Evolutionary conservation across 2,888 invertebrate genomes (phyloP), one percentile per base, ranked within the genome.

Genomic region (Poecilus cupreus): DNA sequence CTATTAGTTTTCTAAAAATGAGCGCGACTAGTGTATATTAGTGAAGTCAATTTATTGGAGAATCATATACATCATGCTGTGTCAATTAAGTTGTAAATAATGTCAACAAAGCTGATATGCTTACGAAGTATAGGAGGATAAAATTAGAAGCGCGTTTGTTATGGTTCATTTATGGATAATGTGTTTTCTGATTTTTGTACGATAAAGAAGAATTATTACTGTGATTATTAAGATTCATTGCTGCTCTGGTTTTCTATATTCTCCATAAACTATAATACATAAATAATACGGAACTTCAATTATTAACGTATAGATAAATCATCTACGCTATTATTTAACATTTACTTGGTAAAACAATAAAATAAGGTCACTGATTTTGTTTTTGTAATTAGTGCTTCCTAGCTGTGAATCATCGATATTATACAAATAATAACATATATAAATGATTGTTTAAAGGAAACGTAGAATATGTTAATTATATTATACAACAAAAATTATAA

Each of bases 171-270:
- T 54, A 20, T 11, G 13, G 13, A 60, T 60, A 60, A 60, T 60
- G 24, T 26, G 22, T 60, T n/a, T 60, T 24, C 24, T 26, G 60
- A 60, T 60, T 60, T 60, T 60, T 60, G 60, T 13, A 54, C 2
- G 57, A 57, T 24, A 24, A 8, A 24, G 60, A 3, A 26, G 3
- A 60, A 26, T 60, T 16, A 60, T 24, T n/a, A 22, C 24, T 60
- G 13, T 60, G 22, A 60, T 60, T 60, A 60, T 24, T 60, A 26
- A 13, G 60, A 60, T 26, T 24, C n/a, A 60, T 60, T 26, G 60
- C 54, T 60, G 26, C 6, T 60, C 26, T 60, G 13, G 0, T 26
- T 60, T 54, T 43, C 43, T 54, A 54, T 22, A 54, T 54, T 22
- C 54, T 22, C 18, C 20, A n/a, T 1, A 3, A 5, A 8, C 43